Evolutionary conservation across 1,140 invertebrate genomes (phyloP).

Genomic region (Piezodorus guildinii): DNA sequence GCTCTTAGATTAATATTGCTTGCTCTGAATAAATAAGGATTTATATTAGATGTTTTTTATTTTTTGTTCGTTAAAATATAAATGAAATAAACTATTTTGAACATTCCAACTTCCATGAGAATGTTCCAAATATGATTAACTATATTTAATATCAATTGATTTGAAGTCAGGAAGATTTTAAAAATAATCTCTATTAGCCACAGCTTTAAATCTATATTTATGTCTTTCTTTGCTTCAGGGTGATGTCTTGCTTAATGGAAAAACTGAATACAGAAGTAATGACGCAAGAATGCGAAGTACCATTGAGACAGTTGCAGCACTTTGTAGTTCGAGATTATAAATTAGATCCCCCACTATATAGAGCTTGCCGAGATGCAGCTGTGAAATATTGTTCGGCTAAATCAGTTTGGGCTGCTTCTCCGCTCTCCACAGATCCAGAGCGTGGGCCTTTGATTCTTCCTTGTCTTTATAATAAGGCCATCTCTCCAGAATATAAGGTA

Average conservation of each 20-base stretch:
- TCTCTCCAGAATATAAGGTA: constrained; percentile 9
- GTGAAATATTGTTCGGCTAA: constrained; percentile 66
- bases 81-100: too few species aligned
- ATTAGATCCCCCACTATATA: constrained; percentile 80
- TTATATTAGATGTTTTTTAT: too few species aligned
- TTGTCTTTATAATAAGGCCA: constrained; percentile 70
- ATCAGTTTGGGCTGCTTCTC: constrained; percentile 60
- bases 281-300: constrained; percentile 78
- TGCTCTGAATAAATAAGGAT: too few species aligned
- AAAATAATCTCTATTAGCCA: too few species aligned
- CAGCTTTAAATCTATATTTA: too few species aligned
- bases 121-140: too few species aligned
- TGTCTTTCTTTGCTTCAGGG: constrained; percentile 38
- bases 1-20: too few species aligned
- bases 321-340: constrained; percentile 91
- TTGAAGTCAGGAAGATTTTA: too few species aligned
- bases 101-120: too few species aligned
- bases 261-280: constrained; percentile 74
- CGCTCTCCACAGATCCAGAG: constrained; percentile 42
- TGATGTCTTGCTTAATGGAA: constrained; percentile 89
- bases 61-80: too few species aligned
- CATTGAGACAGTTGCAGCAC: constrained; percentile 91
- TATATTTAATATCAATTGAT: too few species aligned
- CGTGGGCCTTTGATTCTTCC: constrained; percentile 71
- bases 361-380: constrained; percentile 78